A percentile compares a stretch with the other conserved stretches of the same genome.
Conservation (phyloP, 2,888 invertebrate genomes). For the Argyra leucocephala region DNA sequence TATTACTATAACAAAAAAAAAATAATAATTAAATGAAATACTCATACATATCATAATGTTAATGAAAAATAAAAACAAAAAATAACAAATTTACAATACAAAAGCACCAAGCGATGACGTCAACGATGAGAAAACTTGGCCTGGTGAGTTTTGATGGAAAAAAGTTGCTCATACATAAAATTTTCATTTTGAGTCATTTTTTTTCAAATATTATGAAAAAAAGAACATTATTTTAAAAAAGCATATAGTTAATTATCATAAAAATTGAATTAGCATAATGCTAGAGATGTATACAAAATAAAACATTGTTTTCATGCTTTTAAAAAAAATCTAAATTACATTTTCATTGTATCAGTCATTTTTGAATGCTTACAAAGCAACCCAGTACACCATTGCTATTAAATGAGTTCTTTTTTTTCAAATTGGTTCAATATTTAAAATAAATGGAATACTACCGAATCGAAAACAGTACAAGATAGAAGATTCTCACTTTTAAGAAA, state of each 20-base stretch:
- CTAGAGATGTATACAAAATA: not conserved
- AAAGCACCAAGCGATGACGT: not conserved
- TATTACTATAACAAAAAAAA: not conserved
- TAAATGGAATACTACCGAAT: too few relatives aligned
- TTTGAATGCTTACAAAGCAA: not conserved
- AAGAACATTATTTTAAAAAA: not conserved
- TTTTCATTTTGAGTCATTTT: too few relatives aligned
- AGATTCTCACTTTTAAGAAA: too few relatives aligned
- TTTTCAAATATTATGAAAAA: too few relatives aligned
- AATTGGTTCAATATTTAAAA: too few relatives aligned
- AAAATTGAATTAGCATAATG: not conserved
- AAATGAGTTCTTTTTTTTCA: too few relatives aligned
- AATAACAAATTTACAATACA: not conserved
- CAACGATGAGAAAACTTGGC: not conserved
- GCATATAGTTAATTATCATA: not conserved
- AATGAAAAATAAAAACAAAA: not conserved
- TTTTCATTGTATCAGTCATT: not conserved
- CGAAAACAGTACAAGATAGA: too few relatives aligned
- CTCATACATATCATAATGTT: too few relatives aligned
- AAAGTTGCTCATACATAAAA: too few relatives aligned
- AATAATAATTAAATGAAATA: not conserved
- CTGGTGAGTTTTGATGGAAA: conserved; percentile 6
- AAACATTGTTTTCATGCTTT: not conserved
- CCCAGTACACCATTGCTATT: not conserved
- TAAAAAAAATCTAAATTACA: not conserved